A percentile compares a stretch with the other conserved stretches of the same genome.
Conservation (phyloP, 2,797 vertebrate species). For the Molothrus aeneus region DNA sequence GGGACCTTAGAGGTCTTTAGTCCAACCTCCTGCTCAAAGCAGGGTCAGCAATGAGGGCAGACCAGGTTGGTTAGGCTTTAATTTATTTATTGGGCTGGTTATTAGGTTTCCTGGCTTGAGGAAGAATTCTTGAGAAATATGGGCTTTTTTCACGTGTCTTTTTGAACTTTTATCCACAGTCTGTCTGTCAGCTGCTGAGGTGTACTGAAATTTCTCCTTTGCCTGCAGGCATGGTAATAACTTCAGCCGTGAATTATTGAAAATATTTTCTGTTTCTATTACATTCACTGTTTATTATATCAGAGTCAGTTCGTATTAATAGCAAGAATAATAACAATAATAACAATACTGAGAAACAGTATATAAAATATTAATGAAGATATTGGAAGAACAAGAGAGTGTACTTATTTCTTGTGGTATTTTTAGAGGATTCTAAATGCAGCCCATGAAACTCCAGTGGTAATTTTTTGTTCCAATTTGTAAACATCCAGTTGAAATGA, state of each 20-base stretch:
- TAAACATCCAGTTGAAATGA: not conserved
- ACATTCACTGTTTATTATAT: not conserved
- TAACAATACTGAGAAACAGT: not conserved
- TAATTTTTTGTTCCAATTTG: not conserved
- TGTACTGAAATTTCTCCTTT: not conserved
- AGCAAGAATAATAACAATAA: not conserved
- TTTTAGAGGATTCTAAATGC: not conserved
- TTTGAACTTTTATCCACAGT: not conserved
- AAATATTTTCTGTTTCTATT: conserved; percentile 3
- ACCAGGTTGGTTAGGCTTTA: not conserved
- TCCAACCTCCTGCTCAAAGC: not conserved
- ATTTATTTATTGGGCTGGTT: conserved; percentile 4
- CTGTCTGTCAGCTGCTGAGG: not conserved
- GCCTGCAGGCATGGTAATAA: not conserved
- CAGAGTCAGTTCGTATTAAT: not conserved
- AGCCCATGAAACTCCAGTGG: not conserved
- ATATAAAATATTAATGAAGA: not conserved
- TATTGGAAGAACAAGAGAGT: not conserved
- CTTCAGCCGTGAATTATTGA: not conserved
- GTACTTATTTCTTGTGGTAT: not conserved
- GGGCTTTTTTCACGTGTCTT: not conserved
- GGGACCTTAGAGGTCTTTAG: not conserved
- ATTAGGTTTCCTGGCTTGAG: not conserved
- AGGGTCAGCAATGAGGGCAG: not conserved
- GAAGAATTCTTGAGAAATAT: conserved; percentile 10